Percentiles rank a stretch among this genome's conserved stretches.
These are phyloP conservation scores for Epicampocera succincta DNA, from an alignment of 2,888 invertebrate genomes.

Conservation along the genomic window DNA sequence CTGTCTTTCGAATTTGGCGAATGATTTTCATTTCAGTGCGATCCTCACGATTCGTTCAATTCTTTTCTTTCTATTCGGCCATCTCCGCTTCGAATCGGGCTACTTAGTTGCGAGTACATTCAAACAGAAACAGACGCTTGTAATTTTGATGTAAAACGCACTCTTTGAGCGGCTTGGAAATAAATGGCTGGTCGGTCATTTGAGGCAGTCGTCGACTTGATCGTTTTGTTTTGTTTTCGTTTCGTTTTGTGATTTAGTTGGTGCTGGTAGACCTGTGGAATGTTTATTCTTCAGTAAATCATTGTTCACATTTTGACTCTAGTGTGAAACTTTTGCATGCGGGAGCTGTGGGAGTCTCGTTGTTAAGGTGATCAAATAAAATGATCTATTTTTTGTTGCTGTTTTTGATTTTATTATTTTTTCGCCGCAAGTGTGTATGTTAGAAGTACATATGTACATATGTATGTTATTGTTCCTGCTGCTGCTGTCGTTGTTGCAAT, in stretches of 20 bases:
- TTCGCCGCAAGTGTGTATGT: conserved; percentile 56
- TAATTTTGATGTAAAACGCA: conserved; percentile 57
- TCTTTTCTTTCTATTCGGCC: background rate
- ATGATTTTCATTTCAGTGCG: conserved; percentile 58
- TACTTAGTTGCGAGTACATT: background rate
- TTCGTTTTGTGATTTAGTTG: conserved; percentile 9
- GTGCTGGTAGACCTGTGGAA: conserved; percentile 28
- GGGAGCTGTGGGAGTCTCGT: conserved; percentile 67
- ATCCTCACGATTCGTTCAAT: conserved; percentile 49
- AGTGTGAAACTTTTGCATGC: conserved; percentile 65
- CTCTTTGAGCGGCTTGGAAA: conserved; percentile 28
- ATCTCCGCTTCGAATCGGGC: conserved; percentile 9
- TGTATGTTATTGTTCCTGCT: conserved; percentile 21
- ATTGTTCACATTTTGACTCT: conserved; percentile 63
- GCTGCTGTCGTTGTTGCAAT: conserved; percentile 25
- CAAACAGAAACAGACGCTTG: conserved; percentile 23
- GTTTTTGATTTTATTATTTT: conserved; percentile 5
- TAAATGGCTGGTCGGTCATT: conserved; percentile 37
- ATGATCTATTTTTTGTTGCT: conserved; percentile 58
- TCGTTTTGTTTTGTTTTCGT: conserved; percentile 7
- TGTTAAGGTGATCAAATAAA: conserved; percentile 60
- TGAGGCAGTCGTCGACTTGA: background rate
- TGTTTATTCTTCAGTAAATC: conserved; percentile 60
- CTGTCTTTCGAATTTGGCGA: conserved; percentile 53
- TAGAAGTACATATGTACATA: no score